Percentiles rank a stretch among this genome's conserved stretches.
Conservation (phyloP, 2,113 vertebrate genomes). For the Pardalotus punctatus region DNA sequence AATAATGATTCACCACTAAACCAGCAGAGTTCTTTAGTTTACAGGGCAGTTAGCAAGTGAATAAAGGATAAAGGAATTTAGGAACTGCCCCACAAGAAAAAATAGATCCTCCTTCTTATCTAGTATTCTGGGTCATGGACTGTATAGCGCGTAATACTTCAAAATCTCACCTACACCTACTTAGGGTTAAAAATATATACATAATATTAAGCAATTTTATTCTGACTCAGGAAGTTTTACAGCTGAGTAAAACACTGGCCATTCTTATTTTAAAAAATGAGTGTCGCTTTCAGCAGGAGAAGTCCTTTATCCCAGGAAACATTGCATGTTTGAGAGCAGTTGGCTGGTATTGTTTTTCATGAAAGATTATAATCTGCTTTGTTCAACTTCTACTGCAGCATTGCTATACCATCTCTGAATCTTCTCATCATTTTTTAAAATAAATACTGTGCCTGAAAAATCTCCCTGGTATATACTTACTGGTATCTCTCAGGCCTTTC, state of each 20-base stretch:
- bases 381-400: background rate
- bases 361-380: background rate
- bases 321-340: background rate
- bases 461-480: background rate
- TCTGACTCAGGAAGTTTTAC: background rate
- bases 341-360: background rate
- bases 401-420: background rate
- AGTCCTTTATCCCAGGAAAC: background rate
- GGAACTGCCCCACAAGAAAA: background rate
- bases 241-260: background rate
- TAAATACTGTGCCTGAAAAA: background rate
- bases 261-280: background rate
- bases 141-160: background rate
- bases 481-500: background rate
- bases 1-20: slow-evolving; percentile 25
- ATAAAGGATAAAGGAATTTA: background rate
- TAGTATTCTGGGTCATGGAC: background rate
- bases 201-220: background rate
- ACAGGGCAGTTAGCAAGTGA: background rate
- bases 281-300: background rate
- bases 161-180: background rate
- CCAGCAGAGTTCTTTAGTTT: background rate
- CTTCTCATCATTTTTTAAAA: background rate
- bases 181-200: background rate
- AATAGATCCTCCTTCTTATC: background rate